Evolutionary conservation across 2,888 invertebrate species (phyloP), one percentile per base, ranked within the genome.

Genomic region (Ceriagrion tenellum): DNA sequence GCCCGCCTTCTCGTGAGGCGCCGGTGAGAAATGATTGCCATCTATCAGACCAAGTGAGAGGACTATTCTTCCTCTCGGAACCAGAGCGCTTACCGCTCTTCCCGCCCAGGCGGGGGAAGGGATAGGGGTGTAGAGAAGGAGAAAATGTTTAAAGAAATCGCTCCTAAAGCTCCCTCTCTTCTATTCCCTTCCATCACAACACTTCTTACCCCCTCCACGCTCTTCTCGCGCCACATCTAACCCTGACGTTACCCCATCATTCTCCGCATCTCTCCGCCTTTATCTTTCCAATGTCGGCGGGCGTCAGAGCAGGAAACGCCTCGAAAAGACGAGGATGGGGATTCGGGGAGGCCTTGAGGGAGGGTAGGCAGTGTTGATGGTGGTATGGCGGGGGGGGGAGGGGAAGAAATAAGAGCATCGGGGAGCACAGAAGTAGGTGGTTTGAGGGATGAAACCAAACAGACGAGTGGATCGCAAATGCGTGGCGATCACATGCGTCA

Each of bases 191-290:
- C n/a, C 69, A 26, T 23, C 69, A 26, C 69, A 69, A 23, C 69
- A 69, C 26, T 69, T 69, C 69, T 20, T 26, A 1, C 81, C 30
- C 8, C 23, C n/a, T n/a, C n/a, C 26, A 16, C 30, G 35, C 13
- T 81, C 81, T 81, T n/a, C 81, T 35, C 81, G 81, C 35, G 30
- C 81, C 81, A 81, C 81, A 81, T 81, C 81, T 81, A 81, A 81
- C 81, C 81, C 81, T 81, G 35, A 35, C 81, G 26, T 81, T 13
- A 81, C 30, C 81, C 81, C 81, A 81, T 81, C 81, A 81, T 35
- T 81, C 81, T 81, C 81, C 18, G 81, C 13, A 35, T 18, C 81
- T 81, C 35, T 35, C 81, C 81, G 23, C 81, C 81, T 81, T 81
- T 81, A 81, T 81, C 81, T 81, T 35, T 47, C 30, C 35, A 35